Evolutionary conservation across 2,888 invertebrate genomes (phyloP), one percentile per base, ranked within the genome.

Genomic region (Phalera bucephala): DNA sequence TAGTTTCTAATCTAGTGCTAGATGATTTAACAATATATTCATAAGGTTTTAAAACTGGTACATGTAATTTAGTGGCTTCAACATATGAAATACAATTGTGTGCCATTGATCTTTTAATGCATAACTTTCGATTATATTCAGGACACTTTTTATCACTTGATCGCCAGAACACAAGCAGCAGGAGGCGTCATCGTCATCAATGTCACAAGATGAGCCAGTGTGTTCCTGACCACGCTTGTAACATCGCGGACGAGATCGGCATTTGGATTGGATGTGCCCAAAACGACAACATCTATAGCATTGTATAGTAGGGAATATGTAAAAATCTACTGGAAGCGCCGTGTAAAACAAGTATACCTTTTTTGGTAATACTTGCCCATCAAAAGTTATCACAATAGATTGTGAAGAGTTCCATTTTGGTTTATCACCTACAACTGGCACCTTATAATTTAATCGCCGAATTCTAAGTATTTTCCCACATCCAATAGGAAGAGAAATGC

Each of bases 231-330:
- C 46, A 43, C 37, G 43, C n/a, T 37, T 37, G 6, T 19, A 43
- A 9, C 47, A 47, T 2, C 40, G 25, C 1, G 37, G 33, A 4
- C 31, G 28, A 2, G 35, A 36, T 5, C 43, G 28, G 27, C 47
- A 43, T 21, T 40, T 27, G 0, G 1, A 20, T 11, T 38, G 33
- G 7, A 36, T 35, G 14, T 47, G 43, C 0, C 40, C 40, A 31
- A 33, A 43, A 2, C 47, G 23, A n/a, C 43, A 44, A 10, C 47
- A 44, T 7, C 32, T 30, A 11, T 30, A 38, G n/a, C 40, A 48
- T n/a, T 48, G 47, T 8, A 48, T 27, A 2, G 40, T 41, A 2
- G 38, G 47, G 10, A 33, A 40, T 1, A 21, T 21, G 19, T 29
- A 37, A 3, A 0, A 2, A 8, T 33, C 38, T 4, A 30, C 31